Base-by-base conservation (phyloP, 1,140 invertebrate species). In the Drosophila malerkotliana region DNA sequence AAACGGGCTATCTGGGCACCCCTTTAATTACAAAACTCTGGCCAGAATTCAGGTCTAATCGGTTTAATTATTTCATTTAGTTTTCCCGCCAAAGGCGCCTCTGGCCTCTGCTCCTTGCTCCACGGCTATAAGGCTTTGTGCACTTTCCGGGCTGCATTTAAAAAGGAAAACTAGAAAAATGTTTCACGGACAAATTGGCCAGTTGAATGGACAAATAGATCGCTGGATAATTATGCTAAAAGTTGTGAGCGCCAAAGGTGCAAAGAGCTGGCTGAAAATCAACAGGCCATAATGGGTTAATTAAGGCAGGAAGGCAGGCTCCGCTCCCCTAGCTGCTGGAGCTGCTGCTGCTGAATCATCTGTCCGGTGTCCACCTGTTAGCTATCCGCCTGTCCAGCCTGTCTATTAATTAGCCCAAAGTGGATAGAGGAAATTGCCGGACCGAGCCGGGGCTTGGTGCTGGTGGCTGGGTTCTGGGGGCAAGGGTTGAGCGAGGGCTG, bases 221-320 rank as follows among this genome's bases (percentile, higher is more conserved):
- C 45, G 54, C 32, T 47, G 41, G 44, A 80, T 78, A 71, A 83
- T 78, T 78, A 78, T 63, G 74, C 56, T 24, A 55, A 72, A 62
- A 52, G 56, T 62, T 52, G 21, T 8, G 15, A 21, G 6, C 18
- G 7, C 14, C 10, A 51, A 26, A 53, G 41, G 51, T 54, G 59
- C n/a, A 59, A 59, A 47, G 34, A 49, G 47, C 21, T 34, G 15
- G 41, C 21, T 37, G 49, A 71, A 78, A 82, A 77, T 82, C 79
- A 82, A 82, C 79, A 63, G 60, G 64, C 74, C 74, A 78, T 82
- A 75, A 74, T 82, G 79, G 79, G 64, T 78, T 82, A 82, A 82
- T 82, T 82, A 83, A 82, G 60, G 62, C 57, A 71, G 68, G 52
- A 49, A 15, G 10, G 39, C 48, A 55, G n/a, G 14, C 39, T 7